Evolutionary conservation across 2,888 invertebrate genomes (phyloP).

Genomic region (Drosophila formosana): DNA sequence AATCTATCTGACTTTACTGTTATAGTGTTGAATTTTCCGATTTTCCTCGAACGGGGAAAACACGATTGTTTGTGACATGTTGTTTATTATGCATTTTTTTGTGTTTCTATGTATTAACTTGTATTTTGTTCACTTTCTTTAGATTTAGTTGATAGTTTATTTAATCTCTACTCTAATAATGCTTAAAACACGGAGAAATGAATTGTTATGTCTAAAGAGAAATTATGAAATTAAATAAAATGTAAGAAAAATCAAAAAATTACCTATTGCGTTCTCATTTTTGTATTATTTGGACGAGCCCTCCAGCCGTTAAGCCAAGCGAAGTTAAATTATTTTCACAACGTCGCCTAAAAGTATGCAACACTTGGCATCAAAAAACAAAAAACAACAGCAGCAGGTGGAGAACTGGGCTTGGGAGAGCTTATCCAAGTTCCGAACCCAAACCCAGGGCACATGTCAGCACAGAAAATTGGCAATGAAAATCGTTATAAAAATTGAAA

Average conservation of each 20-base stretch:
- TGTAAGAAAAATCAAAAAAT: slow-evolving; percentile 62
- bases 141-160: slow-evolving; percentile 82
- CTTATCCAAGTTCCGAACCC: neutral
- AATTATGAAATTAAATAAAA: slow-evolving; percentile 73
- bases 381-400: neutral
- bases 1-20: slow-evolving; percentile 30
- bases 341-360: slow-evolving; percentile 43
- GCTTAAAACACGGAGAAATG: slow-evolving; percentile 75
- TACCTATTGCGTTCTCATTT: neutral
- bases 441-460: slow-evolving; percentile 3
- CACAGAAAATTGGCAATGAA: slow-evolving; percentile 27
- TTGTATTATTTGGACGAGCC: neutral
- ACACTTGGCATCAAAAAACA: neutral
- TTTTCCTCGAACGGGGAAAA: slow-evolving; percentile 24
- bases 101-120: slow-evolving; percentile 71
- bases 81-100: slow-evolving; percentile 82
- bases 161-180: slow-evolving; percentile 80
- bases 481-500: slow-evolving; percentile 34
- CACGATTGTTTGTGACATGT: slow-evolving; percentile 78
- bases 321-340: neutral
- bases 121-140: slow-evolving; percentile 72
- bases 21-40: slow-evolving; percentile 32
- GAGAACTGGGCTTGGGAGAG: neutral
- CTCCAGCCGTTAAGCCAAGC: neutral
- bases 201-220: slow-evolving; percentile 77